Base-by-base conservation (phyloP, 2,113 vertebrate species). In the Antennarius striatus region DNA sequence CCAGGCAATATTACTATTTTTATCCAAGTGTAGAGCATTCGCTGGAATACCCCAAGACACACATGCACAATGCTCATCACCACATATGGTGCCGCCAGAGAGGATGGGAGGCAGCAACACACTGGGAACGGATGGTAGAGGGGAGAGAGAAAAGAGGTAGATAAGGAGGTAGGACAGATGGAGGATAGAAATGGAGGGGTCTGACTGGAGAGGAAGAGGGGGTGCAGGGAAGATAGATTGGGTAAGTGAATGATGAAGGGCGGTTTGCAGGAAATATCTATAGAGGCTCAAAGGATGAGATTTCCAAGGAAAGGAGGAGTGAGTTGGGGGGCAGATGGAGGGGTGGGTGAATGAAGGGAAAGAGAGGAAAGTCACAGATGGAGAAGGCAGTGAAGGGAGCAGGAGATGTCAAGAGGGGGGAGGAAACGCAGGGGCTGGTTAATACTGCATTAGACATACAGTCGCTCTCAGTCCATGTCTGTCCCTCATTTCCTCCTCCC, bases 1-100 rank as follows among this genome's bases (percentile, higher is more conserved):
- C 60, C 51, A 86, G 82, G 68, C 84, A 88, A 87, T 75, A 74
- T 78, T 84, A 69, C 86, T 89, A 89, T 90, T 89, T 90, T 81
- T 88, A 89, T 83, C 79, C 68, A 62, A 80, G 62, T 79, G 75
- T 82, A 14, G 30, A 70, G 82, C 66, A 65, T 77, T 81, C 84
- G 75, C 73, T 79, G 73, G 64, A 85, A 74, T 65, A 86, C 42
- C 40, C 71, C 57, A 54, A 87, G 59, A 63, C 57, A 48, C 65
- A 66, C 66, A 75, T 53, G 51, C 64, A 61, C 71, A 77, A 57
- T 58, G 63, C 53, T 52, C 58, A 63, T 62, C 65, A 73, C 46
- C 15, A 76, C 82, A 89, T 86, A 86, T 82, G 86, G 87, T 71
- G 56, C 78, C 17, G 58, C 72, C 71, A 86, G 63, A 84, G 75